phyloP scores from a whole-genome alignment of 2,113 vertebrate genomes.

The Thalassarche chlororhynchos region DNA sequence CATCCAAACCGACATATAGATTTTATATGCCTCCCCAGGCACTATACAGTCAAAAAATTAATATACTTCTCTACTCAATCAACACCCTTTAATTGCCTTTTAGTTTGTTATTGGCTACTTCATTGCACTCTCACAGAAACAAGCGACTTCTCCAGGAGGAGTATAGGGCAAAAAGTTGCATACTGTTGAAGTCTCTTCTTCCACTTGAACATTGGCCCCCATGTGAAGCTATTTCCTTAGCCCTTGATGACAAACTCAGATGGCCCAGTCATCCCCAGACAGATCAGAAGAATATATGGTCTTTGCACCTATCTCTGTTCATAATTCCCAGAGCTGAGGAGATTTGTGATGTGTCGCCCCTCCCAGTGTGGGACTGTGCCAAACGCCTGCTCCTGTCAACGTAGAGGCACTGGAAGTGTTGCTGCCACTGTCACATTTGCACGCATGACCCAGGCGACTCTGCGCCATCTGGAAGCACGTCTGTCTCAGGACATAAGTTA shows the following conservation, averaged over 20 bases:
- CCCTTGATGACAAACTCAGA: background rate
- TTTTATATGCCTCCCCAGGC: background rate
- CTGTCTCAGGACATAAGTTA: background rate
- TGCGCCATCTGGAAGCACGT: background rate
- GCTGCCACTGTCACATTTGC: background rate
- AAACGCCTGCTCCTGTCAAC: background rate
- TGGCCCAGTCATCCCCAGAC: background rate
- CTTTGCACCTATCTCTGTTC: background rate
- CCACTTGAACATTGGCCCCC: background rate
- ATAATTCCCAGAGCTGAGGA: background rate
- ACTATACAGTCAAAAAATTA: background rate
- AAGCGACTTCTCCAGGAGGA: background rate
- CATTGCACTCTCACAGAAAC: background rate
- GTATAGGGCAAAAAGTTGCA: background rate
- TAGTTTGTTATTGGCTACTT: background rate
- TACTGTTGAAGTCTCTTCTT: background rate
- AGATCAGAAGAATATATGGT: background rate
- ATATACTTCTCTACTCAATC: background rate
- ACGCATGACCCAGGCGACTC: background rate
- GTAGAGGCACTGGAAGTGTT: background rate
- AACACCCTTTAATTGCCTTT: background rate
- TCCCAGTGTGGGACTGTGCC: background rate
- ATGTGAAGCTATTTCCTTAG: background rate
- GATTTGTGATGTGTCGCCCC: background rate
- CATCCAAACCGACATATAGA: background rate